These are phyloP conservation scores for Scotopteryx bipunctaria DNA, from an alignment of 2,888 invertebrate genomes.

Conservation along the genomic window DNA sequence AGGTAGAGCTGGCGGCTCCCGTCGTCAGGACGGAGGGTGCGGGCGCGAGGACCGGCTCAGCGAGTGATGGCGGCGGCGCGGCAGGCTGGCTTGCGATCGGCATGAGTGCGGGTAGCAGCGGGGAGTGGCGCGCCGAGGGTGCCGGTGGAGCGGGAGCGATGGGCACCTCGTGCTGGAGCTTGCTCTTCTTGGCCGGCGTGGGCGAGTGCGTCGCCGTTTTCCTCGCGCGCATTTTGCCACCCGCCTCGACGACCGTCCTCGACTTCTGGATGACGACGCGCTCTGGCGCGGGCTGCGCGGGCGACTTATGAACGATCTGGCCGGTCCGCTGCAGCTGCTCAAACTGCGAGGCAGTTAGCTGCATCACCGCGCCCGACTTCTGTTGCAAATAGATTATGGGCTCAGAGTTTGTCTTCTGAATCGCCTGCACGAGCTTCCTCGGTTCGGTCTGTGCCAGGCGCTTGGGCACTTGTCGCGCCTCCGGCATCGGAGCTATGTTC, in stretches of 20 bases:
- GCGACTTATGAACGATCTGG: constrained; percentile 69
- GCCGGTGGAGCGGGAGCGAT: constrained; percentile 32
- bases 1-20: constrained; percentile 47
- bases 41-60: no score
- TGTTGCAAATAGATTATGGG: constrained; percentile 74
- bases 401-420: constrained; percentile 66
- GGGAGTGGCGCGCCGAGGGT: constrained; percentile 16
- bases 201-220: constrained; percentile 56
- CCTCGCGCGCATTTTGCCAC: constrained; percentile 54
- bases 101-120: constrained; percentile 43
- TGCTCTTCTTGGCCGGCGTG: constrained; percentile 60
- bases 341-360: constrained; percentile 77
- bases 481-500: constrained; percentile 76
- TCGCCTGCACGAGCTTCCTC: constrained; percentile 64
- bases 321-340: constrained; percentile 77
- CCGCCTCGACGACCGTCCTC: constrained; percentile 50
- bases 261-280: constrained; percentile 66
- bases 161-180: constrained; percentile 65
- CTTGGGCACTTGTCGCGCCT: constrained; percentile 64
- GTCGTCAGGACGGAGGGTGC: constrained; percentile 41
- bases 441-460: constrained; percentile 65
- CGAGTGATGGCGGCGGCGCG: constrained; percentile 2
- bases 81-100: constrained; percentile 43
- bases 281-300: constrained; percentile 49
- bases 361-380: constrained; percentile 77